Evolutionary conservation across 2,113 vertebrate genomes (phyloP).

Genomic region (Polypterus bichir): DNA sequence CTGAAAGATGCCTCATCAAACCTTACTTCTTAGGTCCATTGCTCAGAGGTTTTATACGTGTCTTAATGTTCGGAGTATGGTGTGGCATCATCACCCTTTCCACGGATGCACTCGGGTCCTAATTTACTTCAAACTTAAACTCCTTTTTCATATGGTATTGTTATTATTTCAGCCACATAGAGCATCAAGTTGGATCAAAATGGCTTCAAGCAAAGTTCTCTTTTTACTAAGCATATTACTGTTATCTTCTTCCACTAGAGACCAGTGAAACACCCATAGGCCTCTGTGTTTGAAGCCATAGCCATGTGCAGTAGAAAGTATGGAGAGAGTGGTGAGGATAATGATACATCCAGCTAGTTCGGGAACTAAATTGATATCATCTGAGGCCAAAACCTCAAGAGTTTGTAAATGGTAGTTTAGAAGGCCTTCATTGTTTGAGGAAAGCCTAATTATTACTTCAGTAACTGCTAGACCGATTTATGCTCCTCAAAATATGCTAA

Average conservation of each 20-base stretch:
- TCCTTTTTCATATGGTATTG: too few species aligned
- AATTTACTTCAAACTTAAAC: too few species aligned
- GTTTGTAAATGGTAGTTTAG: slow-evolving; percentile 53
- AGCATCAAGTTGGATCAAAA: too few species aligned
- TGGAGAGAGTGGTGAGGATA: slow-evolving; percentile 34
- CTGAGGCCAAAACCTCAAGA: slow-evolving; percentile 36
- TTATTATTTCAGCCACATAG: too few species aligned
- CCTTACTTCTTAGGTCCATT: too few species aligned
- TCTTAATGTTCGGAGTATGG: too few species aligned
- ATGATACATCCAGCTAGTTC: slow-evolving; percentile 46
- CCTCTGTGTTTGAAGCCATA: slow-evolving; percentile 26
- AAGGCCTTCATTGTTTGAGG: slow-evolving; percentile 46
- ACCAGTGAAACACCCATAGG: slow-evolving; percentile 17
- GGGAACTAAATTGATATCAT: slow-evolving; percentile 46
- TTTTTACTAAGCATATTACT: too few species aligned
- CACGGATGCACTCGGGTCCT: too few species aligned
- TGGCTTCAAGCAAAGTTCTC: too few species aligned
- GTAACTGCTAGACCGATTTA: slow-evolving; percentile 14
- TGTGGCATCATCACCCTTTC: too few species aligned
- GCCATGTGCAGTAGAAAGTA: slow-evolving; percentile 32
- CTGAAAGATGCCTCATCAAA: too few species aligned
- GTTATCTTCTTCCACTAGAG: slow-evolving; percentile 27
- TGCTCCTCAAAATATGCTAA: neutral
- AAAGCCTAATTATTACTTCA: slow-evolving; percentile 27
- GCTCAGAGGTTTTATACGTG: too few species aligned